Conservation (phyloP, 2,888 invertebrate species). For the Saturnia pavonia region DNA sequence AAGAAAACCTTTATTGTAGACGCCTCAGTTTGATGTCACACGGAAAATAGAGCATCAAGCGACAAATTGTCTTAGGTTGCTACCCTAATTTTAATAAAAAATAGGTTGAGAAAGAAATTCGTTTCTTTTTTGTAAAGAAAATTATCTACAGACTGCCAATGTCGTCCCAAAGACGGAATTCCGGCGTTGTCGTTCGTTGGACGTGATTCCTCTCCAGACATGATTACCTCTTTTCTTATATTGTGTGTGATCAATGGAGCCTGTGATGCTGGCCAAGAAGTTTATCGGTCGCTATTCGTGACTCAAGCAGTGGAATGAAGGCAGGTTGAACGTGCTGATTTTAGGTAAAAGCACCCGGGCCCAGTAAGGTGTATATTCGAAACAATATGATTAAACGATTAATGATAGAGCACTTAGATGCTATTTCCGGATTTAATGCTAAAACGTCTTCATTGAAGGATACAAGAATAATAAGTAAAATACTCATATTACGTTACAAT, state of each 20-base stretch:
- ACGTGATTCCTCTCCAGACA: constrained; percentile 74
- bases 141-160: constrained; percentile 58
- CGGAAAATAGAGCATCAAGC: constrained; percentile 28
- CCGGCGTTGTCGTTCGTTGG: constrained; percentile 71
- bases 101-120: constrained; percentile 44
- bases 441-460: too few species aligned
- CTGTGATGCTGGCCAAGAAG: constrained; percentile 54
- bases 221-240: constrained; percentile 76
- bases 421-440: too few species aligned
- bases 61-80: constrained; percentile 40
- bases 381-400: too few species aligned
- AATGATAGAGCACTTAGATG: too few species aligned
- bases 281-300: constrained; percentile 65
- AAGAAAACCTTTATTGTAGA: constrained; percentile 6
- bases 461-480: neutral
- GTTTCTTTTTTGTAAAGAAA: constrained; percentile 57
- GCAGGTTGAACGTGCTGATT: constrained; percentile 29
- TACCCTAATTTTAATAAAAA: constrained; percentile 50
- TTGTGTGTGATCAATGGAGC: constrained; percentile 69
- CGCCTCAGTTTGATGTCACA: constrained; percentile 19
- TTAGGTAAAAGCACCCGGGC: constrained; percentile 25
- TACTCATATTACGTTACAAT: neutral
- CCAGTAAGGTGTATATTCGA: constrained; percentile 15
- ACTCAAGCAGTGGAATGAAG: constrained; percentile 41
- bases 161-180: constrained; percentile 66